phyloP scores from a whole-genome alignment of 2,888 invertebrate species.

The Hemaris fuciformis region DNA sequence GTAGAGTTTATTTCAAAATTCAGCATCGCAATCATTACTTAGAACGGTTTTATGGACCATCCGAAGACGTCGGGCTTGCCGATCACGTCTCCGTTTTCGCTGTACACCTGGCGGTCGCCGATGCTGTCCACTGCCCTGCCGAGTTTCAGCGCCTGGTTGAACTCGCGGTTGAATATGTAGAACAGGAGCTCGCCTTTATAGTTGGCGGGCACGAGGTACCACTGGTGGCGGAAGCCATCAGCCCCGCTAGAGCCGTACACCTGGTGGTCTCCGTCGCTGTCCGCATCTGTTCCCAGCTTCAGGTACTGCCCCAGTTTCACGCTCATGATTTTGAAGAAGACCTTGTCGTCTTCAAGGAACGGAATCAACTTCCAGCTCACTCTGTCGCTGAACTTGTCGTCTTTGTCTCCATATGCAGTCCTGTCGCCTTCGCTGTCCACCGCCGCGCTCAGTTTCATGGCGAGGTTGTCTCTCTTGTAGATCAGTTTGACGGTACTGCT shows the following conservation, averaged over 20 bases:
- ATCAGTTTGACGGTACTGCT: background rate
- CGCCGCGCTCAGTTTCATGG: background rate
- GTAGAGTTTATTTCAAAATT: too few relatives aligned
- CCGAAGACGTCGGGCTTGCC: background rate
- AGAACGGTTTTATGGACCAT: constrained; percentile 9
- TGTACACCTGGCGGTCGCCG: constrained; percentile 2
- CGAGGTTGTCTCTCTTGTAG: background rate
- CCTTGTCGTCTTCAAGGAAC: background rate
- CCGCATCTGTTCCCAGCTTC: background rate
- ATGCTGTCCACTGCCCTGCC: background rate
- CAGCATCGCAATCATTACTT: background rate
- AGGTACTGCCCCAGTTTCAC: background rate
- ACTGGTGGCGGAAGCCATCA: background rate
- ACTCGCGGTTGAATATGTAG: constrained; percentile 7
- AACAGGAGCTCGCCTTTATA: constrained; percentile 3
- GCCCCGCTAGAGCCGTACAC: background rate
- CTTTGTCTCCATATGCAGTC: constrained; percentile 3
- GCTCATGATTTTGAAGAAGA: constrained; percentile 9
- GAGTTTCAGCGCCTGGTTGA: constrained; percentile 3
- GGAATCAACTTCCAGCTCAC: constrained; percentile 11
- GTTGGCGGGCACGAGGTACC: background rate
- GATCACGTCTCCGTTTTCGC: background rate
- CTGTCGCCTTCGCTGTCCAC: background rate
- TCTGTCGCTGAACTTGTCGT: background rate
- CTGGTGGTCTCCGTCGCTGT: background rate